Evolutionary conservation across 2,888 invertebrate genomes (phyloP).

Genomic region (Acronicta leporina): DNA sequence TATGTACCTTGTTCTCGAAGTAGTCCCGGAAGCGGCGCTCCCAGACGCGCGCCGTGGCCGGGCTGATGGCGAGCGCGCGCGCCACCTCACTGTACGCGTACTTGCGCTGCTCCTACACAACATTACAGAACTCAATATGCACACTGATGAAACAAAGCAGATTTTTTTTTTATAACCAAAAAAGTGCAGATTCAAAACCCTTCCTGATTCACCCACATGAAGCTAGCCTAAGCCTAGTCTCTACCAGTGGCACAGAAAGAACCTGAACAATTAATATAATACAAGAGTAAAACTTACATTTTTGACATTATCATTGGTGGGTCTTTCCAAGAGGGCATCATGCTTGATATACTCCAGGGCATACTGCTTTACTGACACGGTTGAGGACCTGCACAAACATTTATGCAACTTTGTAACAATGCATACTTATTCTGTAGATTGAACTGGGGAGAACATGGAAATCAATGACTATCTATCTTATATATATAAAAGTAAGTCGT

Average conservation of each 20-base stretch:
- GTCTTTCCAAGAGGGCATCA: slow-evolving; percentile 7
- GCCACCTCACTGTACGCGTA: slow-evolving; percentile 16
- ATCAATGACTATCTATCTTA: too few species aligned
- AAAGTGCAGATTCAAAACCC: too few species aligned
- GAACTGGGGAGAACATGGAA: too few species aligned
- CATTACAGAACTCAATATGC: too few species aligned
- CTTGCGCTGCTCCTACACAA: slow-evolving; percentile 16
- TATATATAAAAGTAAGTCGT: too few species aligned
- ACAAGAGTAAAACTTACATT: slow-evolving; percentile 13
- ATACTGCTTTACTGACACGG: slow-evolving; percentile 25
- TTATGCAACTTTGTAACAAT: not conserved
- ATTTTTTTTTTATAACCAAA: too few species aligned
- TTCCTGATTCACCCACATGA: too few species aligned
- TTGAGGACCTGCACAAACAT: slow-evolving; percentile 12
- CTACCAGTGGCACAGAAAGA: not conserved
- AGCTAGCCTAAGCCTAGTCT: too few species aligned
- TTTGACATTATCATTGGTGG: fast-evolving
- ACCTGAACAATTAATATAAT: not conserved
- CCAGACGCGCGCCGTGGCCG: slow-evolving; percentile 9
- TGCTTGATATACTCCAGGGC: slow-evolving; percentile 36
- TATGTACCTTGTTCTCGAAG: slow-evolving; percentile 10
- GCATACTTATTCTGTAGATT: too few species aligned
- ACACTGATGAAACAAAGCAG: too few species aligned
- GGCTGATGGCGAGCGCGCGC: not conserved
- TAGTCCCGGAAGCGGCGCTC: slow-evolving; percentile 25